A percentile compares a stretch with the other conserved stretches of the same genome.
These are phyloP conservation scores for Platalea minor DNA, from an alignment of 2,797 vertebrate genomes.

Conservation along the genomic window DNA sequence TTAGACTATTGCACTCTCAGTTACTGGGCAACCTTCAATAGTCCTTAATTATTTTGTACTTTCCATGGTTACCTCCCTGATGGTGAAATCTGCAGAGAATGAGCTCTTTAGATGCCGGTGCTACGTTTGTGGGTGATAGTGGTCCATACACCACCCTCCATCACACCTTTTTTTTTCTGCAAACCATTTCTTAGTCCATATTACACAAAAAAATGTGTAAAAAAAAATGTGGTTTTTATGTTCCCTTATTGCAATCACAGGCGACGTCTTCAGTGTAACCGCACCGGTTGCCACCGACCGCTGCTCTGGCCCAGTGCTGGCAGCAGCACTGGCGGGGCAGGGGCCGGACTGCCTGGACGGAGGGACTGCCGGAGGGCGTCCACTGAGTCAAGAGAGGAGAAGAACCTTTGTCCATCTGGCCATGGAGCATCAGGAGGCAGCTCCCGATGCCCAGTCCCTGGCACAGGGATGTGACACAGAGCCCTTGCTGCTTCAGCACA, in stretches of 20 bases:
- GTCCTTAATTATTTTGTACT: slow-evolving; percentile 61
- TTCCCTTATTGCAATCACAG: neutral
- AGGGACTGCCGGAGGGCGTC: neutral
- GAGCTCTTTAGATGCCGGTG: neutral
- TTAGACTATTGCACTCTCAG: slow-evolving; percentile 24
- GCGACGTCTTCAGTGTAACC: fast-evolving
- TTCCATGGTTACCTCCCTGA: slow-evolving; percentile 34
- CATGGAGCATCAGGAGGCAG: neutral
- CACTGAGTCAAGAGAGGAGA: neutral
- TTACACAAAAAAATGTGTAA: no score
- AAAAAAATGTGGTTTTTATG: neutral
- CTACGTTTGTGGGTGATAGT: neutral
- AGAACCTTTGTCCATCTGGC: neutral
- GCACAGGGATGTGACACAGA: neutral
- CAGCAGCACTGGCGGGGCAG: neutral
- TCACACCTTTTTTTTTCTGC: neutral
- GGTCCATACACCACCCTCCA: neutral
- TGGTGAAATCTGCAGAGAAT: neutral
- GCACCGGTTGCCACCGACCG: fast-evolving
- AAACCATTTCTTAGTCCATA: neutral
- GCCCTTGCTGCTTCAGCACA: neutral
- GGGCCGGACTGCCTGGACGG: neutral
- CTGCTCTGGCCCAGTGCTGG: neutral
- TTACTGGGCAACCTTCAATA: slow-evolving; percentile 39
- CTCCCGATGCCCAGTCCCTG: neutral